phyloP scores from a whole-genome alignment of 1,140 invertebrate species.

The Thalassaphorura encarpata region DNA sequence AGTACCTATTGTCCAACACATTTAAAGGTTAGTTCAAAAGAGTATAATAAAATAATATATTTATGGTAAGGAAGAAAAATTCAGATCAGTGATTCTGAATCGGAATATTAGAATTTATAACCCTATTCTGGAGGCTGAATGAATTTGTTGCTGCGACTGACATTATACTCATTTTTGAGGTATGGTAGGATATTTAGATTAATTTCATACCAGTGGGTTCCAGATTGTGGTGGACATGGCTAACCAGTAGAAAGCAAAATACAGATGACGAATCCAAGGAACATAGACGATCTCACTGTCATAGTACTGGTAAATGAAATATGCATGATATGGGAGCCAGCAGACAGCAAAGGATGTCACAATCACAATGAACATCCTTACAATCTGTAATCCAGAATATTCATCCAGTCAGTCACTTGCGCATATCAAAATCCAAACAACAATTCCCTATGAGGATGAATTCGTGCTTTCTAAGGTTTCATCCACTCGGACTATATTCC shows the following conservation, averaged over 20 bases:
- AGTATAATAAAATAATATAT: too few species aligned
- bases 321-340: slow-evolving; percentile 77
- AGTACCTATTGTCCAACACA: too few species aligned
- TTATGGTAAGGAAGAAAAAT: too few species aligned
- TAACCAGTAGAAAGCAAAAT: slow-evolving; percentile 76
- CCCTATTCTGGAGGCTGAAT: too few species aligned
- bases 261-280: slow-evolving; percentile 67
- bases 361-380: slow-evolving; percentile 73
- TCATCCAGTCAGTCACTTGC: neutral
- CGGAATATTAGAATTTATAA: too few species aligned
- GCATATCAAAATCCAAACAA: neutral
- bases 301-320: slow-evolving; percentile 74
- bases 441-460: neutral
- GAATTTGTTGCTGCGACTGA: too few species aligned
- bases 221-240: slow-evolving; percentile 89
- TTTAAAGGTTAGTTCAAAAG: too few species aligned
- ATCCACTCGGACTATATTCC: too few species aligned
- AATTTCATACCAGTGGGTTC: slow-evolving; percentile 84
- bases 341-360: slow-evolving; percentile 75
- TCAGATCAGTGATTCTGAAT: too few species aligned
- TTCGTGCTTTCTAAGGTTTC: neutral
- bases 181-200: too few species aligned
- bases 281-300: slow-evolving; percentile 57
- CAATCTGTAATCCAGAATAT: slow-evolving; percentile 50
- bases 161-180: too few species aligned